phyloP scores from a whole-genome alignment of 2,888 invertebrate species.

The Oscheius sp. region DNA sequence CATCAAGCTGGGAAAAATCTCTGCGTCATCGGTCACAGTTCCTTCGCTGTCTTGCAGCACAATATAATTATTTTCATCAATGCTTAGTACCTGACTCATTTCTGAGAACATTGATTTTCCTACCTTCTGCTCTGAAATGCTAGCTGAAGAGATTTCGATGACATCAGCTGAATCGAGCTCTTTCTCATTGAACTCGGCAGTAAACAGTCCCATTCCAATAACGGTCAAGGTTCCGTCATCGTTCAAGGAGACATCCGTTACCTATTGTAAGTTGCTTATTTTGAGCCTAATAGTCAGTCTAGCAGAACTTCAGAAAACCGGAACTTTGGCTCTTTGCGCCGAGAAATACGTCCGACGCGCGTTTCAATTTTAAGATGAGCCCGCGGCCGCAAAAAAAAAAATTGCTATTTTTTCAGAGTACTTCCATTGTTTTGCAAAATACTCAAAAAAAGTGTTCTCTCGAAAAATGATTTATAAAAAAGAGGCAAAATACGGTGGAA shows the following conservation, averaged over 20 bases:
- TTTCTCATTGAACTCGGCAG: constrained; percentile 12
- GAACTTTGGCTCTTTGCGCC: no score
- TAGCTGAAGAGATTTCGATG: constrained; percentile 11
- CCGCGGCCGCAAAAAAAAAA: neutral
- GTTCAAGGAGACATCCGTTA: constrained; percentile 15
- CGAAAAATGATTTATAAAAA: no score
- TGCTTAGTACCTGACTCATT: neutral
- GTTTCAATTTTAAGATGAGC: neutral
- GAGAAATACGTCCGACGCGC: neutral
- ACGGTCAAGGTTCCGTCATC: constrained; percentile 27
- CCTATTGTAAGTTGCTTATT: neutral
- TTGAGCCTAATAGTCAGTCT: no score
- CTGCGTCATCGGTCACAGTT: constrained; percentile 19
- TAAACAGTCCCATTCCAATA: constrained; percentile 14
- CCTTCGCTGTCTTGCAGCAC: constrained; percentile 22
- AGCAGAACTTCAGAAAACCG: no score
- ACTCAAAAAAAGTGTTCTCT: no score
- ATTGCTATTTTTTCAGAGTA: no score
- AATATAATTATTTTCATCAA: constrained; percentile 9
- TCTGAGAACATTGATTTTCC: neutral
- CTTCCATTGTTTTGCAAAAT: no score
- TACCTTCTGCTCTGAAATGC: constrained; percentile 10
- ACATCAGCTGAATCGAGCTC: constrained; percentile 7
- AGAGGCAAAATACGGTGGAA: no score
- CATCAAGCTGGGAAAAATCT: constrained; percentile 2